Conservation (phyloP, 2,113 vertebrate genomes). For the Menura novaehollandiae region DNA sequence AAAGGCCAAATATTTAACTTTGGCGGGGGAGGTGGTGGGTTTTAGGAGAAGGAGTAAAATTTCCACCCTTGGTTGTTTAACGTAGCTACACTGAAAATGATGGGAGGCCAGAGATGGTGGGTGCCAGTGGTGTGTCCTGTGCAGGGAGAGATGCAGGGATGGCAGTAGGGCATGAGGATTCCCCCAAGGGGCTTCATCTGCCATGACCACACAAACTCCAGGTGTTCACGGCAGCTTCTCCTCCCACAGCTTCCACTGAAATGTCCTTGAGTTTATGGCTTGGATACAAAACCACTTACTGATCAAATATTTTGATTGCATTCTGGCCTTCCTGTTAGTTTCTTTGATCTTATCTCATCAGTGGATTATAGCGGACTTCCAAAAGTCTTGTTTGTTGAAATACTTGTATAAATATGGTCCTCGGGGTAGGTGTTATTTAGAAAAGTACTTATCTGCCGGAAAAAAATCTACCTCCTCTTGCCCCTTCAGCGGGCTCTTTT, state of each 20-base stretch:
- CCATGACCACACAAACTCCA: not conserved
- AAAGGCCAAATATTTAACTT: constrained; percentile 36
- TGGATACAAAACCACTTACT: not conserved
- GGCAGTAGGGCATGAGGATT: not conserved
- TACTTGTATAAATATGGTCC: not conserved
- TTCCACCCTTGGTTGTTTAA: not conserved
- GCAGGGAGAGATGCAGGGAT: too few relatives aligned
- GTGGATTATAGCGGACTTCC: not conserved
- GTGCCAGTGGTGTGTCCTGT: rapidly evolving
- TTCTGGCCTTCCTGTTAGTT: constrained; percentile 9
- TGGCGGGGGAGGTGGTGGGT: not conserved
- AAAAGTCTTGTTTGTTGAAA: not conserved
- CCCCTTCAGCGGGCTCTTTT: not conserved
- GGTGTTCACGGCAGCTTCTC: not conserved
- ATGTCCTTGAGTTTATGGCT: not conserved
- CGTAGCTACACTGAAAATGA: not conserved
- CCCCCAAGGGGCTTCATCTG: not conserved
- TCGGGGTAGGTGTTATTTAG: not conserved
- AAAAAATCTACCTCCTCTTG: not conserved
- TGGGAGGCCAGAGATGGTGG: rapidly evolving
- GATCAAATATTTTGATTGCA: constrained; percentile 31
- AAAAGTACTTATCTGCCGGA: not conserved
- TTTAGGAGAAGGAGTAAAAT: not conserved
- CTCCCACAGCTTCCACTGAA: not conserved
- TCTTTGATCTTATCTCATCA: constrained; percentile 1